phyloP scores from a whole-genome alignment of 2,113 vertebrate genomes.

The Chamaea fasciata region DNA sequence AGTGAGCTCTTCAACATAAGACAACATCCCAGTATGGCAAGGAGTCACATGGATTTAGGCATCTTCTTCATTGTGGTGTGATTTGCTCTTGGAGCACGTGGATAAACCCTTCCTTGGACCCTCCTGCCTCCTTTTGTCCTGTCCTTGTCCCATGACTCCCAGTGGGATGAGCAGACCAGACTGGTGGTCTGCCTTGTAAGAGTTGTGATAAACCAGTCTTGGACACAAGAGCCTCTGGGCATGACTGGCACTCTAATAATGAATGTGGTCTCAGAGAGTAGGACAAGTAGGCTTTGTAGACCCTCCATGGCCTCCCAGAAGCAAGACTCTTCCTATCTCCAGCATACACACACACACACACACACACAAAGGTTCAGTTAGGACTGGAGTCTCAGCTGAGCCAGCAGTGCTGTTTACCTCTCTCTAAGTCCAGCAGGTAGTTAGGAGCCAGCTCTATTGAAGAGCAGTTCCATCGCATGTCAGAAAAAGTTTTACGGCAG shows the following conservation, averaged over 20 bases:
- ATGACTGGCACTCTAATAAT: neutral
- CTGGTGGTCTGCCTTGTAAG: neutral
- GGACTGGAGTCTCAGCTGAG: neutral
- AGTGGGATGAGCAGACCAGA: neutral
- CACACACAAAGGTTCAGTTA: neutral
- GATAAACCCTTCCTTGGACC: neutral
- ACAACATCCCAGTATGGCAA: neutral
- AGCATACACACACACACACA: rapidly evolving
- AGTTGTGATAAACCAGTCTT: neutral
- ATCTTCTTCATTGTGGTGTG: neutral
- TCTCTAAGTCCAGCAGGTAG: constrained; percentile 92
- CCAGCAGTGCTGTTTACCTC: constrained; percentile 79
- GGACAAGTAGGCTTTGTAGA: neutral
- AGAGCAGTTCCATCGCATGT: constrained; percentile 99
- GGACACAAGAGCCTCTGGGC: neutral
- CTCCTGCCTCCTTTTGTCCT: neutral
- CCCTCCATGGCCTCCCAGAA: neutral
- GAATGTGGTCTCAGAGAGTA: neutral
- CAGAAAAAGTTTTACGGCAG: constrained; percentile 89
- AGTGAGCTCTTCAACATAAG: neutral
- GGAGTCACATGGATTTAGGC: neutral
- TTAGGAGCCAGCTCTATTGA: constrained; percentile 88
- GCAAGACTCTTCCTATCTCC: neutral
- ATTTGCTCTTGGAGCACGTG: neutral
- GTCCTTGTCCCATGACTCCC: neutral